Conservation (phyloP, 2,113 vertebrate species). For the Macquaria australasica region DNA sequence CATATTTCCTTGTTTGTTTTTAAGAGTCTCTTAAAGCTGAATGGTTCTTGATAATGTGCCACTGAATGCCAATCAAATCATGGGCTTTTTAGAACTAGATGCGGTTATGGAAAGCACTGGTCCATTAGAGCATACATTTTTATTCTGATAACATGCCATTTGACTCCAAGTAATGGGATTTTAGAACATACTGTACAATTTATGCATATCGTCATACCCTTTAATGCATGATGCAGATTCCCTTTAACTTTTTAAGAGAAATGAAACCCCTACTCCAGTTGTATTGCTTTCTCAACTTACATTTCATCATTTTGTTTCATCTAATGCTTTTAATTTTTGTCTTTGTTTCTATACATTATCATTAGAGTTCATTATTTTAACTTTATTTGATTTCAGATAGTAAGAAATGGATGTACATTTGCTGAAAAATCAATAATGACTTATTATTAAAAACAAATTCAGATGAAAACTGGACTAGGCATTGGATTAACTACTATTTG, state of each 20-base stretch:
- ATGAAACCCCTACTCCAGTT: neutral
- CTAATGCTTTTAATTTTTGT: neutral
- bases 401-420: neutral
- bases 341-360: neutral
- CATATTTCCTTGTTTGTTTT: slow-evolving; percentile 7
- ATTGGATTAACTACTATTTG: neutral
- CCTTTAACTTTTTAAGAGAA: neutral
- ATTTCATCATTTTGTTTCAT: neutral
- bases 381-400: neutral
- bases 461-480: neutral
- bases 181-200: slow-evolving; percentile 6
- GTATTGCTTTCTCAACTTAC: neutral
- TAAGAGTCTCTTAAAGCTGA: slow-evolving; percentile 7
- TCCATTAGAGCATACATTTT: slow-evolving; percentile 1
- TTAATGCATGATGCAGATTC: neutral
- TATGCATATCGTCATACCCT: neutral
- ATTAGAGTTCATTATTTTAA: neutral
- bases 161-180: neutral
- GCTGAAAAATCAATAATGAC: neutral
- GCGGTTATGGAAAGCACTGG: neutral
- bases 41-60: slow-evolving; percentile 20
- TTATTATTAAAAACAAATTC: no score
- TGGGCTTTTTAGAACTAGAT: neutral
- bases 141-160: slow-evolving; percentile 3
- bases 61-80: slow-evolving; percentile 24